Conservation (phyloP, 2,113 vertebrate species). For the Oryzias javanicus region DNA sequence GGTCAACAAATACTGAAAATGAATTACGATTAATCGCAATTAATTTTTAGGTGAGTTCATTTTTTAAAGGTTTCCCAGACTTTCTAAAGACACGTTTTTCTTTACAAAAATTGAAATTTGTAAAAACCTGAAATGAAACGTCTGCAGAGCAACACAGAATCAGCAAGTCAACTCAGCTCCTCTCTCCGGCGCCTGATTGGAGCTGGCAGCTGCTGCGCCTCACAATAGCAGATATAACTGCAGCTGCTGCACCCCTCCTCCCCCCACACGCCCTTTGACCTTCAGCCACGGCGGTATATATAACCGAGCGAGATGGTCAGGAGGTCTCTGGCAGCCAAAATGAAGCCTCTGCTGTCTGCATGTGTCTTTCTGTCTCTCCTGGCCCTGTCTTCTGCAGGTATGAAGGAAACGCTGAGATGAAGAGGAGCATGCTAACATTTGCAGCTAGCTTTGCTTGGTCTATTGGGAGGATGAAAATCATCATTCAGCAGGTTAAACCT, state of each 20-base stretch:
- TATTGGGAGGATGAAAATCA: background rate
- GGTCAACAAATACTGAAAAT: too few relatives aligned
- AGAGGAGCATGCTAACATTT: constrained; percentile 1
- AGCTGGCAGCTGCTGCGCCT: constrained; percentile 60
- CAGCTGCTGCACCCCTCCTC: constrained; percentile 49
- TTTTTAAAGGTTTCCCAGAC: too few relatives aligned
- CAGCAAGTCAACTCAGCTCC: background rate
- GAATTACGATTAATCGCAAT: too few relatives aligned
- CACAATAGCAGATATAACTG: constrained; percentile 39
- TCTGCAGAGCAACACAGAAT: background rate
- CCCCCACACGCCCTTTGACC: constrained; percentile 57
- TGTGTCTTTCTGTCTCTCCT: constrained; percentile 69
- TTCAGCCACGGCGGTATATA: constrained; percentile 70
- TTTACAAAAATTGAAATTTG: too few relatives aligned
- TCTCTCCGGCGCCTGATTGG: constrained; percentile 30
- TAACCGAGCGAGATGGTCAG: constrained; percentile 35
- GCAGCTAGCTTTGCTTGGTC: background rate
- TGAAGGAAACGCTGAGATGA: background rate
- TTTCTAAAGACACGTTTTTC: too few relatives aligned
- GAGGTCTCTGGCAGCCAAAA: constrained; percentile 72
- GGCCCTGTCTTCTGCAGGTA: constrained; percentile 69
- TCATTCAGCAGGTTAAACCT: too few relatives aligned
- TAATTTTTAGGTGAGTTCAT: too few relatives aligned
- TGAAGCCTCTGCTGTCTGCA: constrained; percentile 64
- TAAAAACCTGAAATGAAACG: background rate